Percentiles rank a stretch among this genome's conserved stretches.
Evolutionary conservation across 2,888 invertebrate species (phyloP).

Genomic region (Cantharis rufa): DNA sequence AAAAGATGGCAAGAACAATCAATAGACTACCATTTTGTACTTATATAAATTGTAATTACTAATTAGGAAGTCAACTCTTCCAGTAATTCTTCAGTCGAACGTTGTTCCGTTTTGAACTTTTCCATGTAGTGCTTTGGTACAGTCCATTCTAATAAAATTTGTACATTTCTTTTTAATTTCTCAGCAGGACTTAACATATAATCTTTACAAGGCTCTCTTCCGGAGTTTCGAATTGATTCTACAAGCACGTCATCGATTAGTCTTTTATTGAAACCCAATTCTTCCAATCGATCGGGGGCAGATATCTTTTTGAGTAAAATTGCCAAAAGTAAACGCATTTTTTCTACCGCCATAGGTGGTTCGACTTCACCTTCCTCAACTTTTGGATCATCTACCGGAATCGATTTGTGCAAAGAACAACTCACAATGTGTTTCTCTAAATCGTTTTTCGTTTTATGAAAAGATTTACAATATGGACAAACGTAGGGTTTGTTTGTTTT

Average conservation of each 20-base stretch:
- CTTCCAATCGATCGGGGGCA: constrained; percentile 74
- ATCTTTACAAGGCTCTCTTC: constrained; percentile 68
- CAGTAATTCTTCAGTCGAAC: constrained; percentile 77
- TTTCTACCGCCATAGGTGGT: constrained; percentile 69
- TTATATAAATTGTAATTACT: background rate
- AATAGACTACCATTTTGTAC: background rate
- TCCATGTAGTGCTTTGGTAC: constrained; percentile 80
- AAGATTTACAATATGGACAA: constrained; percentile 72
- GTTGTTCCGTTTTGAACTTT: constrained; percentile 72
- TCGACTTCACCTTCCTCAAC: constrained; percentile 45
- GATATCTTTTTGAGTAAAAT: constrained; percentile 83
- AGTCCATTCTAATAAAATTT: constrained; percentile 78
- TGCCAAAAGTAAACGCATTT: constrained; percentile 79
- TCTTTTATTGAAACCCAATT: constrained; percentile 73
- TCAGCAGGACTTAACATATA: constrained; percentile 63
- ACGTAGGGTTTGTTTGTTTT: constrained; percentile 78
- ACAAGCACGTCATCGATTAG: constrained; percentile 81
- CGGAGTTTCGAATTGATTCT: constrained; percentile 77
- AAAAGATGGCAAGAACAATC: background rate
- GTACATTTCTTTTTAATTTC: constrained; percentile 73
- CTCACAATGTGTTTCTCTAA: constrained; percentile 67
- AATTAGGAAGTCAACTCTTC: constrained; percentile 69
- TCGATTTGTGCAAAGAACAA: constrained; percentile 55
- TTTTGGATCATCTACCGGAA: constrained; percentile 41
- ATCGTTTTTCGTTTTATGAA: constrained; percentile 77